phyloP scores from a whole-genome alignment of 2,888 invertebrate genomes.

The Bombylius major region DNA sequence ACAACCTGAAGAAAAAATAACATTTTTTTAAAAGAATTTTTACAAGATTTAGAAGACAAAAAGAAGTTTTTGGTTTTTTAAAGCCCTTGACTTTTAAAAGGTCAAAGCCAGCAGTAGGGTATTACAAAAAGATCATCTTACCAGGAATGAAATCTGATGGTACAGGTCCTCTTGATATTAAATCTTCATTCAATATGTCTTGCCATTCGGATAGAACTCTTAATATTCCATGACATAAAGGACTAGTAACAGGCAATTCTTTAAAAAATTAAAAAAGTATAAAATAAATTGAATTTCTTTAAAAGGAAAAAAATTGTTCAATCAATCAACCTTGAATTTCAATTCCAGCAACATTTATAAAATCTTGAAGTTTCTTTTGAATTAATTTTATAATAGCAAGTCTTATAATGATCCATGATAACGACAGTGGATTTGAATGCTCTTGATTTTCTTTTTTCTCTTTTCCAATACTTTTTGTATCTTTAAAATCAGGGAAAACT shows the following conservation, averaged over 20 bases:
- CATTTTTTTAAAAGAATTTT: too few relatives aligned
- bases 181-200: slow-evolving; percentile 60
- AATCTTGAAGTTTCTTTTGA: slow-evolving; percentile 71
- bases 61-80: too few relatives aligned
- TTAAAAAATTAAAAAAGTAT: slow-evolving; percentile 10
- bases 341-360: slow-evolving; percentile 77
- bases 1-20: slow-evolving; percentile 46
- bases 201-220: slow-evolving; percentile 84
- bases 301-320: slow-evolving; percentile 24
- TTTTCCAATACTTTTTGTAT: slow-evolving; percentile 22
- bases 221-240: slow-evolving; percentile 79
- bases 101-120: too few relatives aligned
- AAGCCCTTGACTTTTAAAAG: too few relatives aligned
- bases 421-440: slow-evolving; percentile 86
- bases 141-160: slow-evolving; percentile 74
- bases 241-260: slow-evolving; percentile 91
- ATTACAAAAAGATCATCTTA: slow-evolving; percentile 8
- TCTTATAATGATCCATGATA: slow-evolving; percentile 90
- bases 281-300: neutral
- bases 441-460: slow-evolving; percentile 43
- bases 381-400: slow-evolving; percentile 77
- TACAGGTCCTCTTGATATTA: slow-evolving; percentile 64
- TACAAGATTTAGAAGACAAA: too few relatives aligned
- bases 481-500: neutral
- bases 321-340: slow-evolving; percentile 71